Evolutionary conservation across 2,113 vertebrate genomes (phyloP).

Genomic region (Macquaria australasica): DNA sequence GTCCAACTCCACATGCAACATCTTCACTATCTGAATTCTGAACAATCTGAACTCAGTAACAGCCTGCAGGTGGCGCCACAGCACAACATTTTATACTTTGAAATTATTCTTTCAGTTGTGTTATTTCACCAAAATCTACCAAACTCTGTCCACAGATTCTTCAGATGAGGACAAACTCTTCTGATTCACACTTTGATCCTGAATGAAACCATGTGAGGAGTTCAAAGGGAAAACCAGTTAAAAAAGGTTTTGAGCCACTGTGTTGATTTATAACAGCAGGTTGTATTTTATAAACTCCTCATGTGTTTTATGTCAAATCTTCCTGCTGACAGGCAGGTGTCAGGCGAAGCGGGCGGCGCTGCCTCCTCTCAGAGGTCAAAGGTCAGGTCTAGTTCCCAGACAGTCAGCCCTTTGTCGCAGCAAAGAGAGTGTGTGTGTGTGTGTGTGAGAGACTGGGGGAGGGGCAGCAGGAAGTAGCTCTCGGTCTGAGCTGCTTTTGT

Average conservation of each 20-base stretch:
- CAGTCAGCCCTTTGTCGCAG: slow-evolving; percentile 83
- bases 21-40: too few relatives aligned
- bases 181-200: too few relatives aligned
- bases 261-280: too few relatives aligned
- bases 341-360: slow-evolving; percentile 71
- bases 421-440: neutral
- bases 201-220: too few relatives aligned
- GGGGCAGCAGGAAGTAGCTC: slow-evolving; percentile 6
- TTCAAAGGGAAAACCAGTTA: too few relatives aligned
- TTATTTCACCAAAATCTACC: too few relatives aligned
- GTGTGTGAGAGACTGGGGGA: slow-evolving; percentile 12
- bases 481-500: slow-evolving; percentile 33
- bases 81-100: neutral
- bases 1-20: too few relatives aligned
- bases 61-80: neutral
- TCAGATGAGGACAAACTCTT: too few relatives aligned
- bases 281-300: too few relatives aligned
- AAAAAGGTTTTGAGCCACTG: too few relatives aligned
- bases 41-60: neutral
- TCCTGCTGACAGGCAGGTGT: slow-evolving; percentile 84
- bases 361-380: slow-evolving; percentile 82
- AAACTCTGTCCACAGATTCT: too few relatives aligned
- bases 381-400: slow-evolving; percentile 89
- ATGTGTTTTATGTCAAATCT: too few relatives aligned
- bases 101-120: neutral